These are phyloP conservation scores for Ammodytes marinus DNA, from an alignment of 2,113 vertebrate species.

Conservation along the genomic window DNA sequence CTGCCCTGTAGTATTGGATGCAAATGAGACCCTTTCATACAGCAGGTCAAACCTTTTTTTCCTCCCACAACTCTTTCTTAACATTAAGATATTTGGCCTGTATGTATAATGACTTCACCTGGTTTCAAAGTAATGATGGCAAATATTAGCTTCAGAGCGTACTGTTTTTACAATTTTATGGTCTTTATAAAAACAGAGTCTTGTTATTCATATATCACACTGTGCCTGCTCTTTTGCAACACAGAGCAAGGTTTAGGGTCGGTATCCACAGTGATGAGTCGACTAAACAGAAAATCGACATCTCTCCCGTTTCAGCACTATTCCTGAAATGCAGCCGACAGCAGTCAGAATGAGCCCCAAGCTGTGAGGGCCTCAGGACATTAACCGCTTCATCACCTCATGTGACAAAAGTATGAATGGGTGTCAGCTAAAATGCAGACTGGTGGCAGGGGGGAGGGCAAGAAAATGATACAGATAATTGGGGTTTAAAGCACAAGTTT, in stretches of 20 bases:
- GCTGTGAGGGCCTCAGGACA: slow-evolving; percentile 10
- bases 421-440: not conserved
- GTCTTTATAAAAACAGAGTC: not conserved
- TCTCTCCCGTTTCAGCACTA: slow-evolving; percentile 5
- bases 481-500: not conserved
- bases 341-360: not conserved
- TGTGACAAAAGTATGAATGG: slow-evolving; percentile 1
- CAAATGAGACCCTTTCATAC: slow-evolving; percentile 8
- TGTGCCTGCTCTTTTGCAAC: slow-evolving; percentile 5
- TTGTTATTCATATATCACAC: not conserved
- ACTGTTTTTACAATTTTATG: not conserved
- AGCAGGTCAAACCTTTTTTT: slow-evolving; percentile 5
- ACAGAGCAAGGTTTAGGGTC: not conserved
- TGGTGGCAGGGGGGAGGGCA: not conserved
- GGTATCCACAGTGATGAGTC: not conserved
- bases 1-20: not conserved
- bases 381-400: slow-evolving; percentile 34
- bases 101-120: not conserved
- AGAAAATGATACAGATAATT: not conserved
- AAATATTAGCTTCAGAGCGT: not conserved
- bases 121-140: not conserved
- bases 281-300: not conserved
- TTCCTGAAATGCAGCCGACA: slow-evolving; percentile 4
- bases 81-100: not conserved
- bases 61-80: not conserved